phyloP scores from a whole-genome alignment of 2,113 vertebrate genomes.

The Physeter macrocephalus region DNA sequence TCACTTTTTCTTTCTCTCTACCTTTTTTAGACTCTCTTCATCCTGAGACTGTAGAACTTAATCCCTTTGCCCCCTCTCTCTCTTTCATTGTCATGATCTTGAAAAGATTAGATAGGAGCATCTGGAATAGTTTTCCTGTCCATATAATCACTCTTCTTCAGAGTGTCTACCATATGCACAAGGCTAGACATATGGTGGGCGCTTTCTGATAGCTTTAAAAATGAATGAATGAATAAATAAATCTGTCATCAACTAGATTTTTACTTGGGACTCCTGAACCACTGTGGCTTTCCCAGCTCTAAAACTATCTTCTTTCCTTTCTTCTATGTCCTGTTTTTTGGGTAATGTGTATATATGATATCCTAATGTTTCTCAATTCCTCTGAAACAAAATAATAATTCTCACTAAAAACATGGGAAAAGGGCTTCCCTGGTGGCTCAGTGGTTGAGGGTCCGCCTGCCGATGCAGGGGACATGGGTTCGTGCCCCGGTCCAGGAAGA shows the following conservation, averaged over 20 bases:
- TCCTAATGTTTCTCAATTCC: neutral
- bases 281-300: neutral
- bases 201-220: neutral
- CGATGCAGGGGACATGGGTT: no score
- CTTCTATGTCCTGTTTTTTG: neutral
- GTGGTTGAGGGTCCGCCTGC: no score
- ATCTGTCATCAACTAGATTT: neutral
- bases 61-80: neutral
- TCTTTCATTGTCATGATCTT: neutral
- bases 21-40: neutral
- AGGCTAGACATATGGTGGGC: neutral
- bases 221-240: neutral
- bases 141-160: neutral
- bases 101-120: neutral
- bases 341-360: neutral
- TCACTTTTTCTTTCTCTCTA: neutral
- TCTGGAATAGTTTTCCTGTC: neutral
- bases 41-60: neutral
- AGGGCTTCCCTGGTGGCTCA: no score
- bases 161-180: neutral
- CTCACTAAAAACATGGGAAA: neutral
- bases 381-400: conserved; percentile 10
- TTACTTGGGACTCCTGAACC: neutral
- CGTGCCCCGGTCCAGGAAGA: no score
- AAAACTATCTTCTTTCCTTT: neutral